Base-by-base conservation (phyloP, 2,888 invertebrate species). In the Anthoptus insignis region DNA sequence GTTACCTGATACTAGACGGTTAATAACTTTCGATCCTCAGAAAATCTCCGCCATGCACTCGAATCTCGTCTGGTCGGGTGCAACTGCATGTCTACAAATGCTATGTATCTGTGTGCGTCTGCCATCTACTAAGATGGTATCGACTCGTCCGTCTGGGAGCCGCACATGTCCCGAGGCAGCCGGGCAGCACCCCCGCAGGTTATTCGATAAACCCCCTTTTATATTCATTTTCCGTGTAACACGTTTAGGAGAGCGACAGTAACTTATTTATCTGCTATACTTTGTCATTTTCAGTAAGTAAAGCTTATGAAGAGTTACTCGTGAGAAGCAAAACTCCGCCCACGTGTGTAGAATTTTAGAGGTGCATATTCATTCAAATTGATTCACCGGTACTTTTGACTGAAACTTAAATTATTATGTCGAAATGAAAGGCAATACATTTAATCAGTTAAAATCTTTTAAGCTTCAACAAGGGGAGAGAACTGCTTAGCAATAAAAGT, bases 111-210 rank as follows among this genome's bases (percentile, higher is more conserved):
- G 53, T 27, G 37, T 47, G 19, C 16, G 52, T 22, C 42, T 34
- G 32, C 49, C n/a, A 34, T 22, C 34, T 22, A 22, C 37, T 49
- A 49, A 64, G 49, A 45, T 37, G 59, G 42, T 73, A 72, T 71
- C 67, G 72, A 73, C 72, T 72, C 70, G 65, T 52, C 65, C 64
- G 74, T 73, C 73, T 73, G 73, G 71, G 67, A 69, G 67, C 66
- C 60, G 50, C 53, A 54, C 61, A 24, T 49, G 61, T 29, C 54
- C 29, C 32, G 24, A 42, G 27, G 61, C 61, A 27, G 24, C 54
- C 61, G 27, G 49, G 54, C 54, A 56, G 54, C 54, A 52, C 61
- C 61, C 53, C 54, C 24, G 27, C 34, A 49, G 54, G 24, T 61
- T 47, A 61, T 54, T 61, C 37, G 54, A 61, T 61, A 56, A 56